A percentile compares a stretch with the other conserved stretches of the same genome.
These are phyloP conservation scores for Parasteatoda lunata DNA, from an alignment of 2,888 invertebrate genomes.

Conservation along the genomic window DNA sequence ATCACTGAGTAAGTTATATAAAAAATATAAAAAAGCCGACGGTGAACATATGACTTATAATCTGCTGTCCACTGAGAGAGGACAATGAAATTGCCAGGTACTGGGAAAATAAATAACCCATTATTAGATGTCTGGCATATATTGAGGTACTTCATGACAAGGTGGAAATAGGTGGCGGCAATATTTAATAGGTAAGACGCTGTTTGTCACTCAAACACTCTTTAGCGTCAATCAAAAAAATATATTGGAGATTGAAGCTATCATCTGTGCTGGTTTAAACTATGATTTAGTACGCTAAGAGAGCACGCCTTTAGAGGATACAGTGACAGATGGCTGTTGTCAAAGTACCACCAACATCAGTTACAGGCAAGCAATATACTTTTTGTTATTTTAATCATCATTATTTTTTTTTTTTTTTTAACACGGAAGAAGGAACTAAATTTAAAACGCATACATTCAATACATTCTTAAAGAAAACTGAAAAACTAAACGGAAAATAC, in stretches of 20 bases:
- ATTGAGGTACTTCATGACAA: conserved; percentile 9
- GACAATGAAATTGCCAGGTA: conserved; percentile 52
- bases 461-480: no score
- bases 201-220: conserved; percentile 59
- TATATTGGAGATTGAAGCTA: not conserved
- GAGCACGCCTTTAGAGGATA: no score
- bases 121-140: conserved; percentile 42
- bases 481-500: no score
- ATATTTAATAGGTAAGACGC: conserved; percentile 42
- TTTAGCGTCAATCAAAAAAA: conserved; percentile 20
- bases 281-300: not conserved
- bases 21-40: not conserved
- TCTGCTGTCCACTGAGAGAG: conserved; percentile 6
- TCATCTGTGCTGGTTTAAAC: not conserved
- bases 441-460: no score
- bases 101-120: conserved; percentile 11
- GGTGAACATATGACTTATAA: not conserved
- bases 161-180: conserved; percentile 15
- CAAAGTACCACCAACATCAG: no score
- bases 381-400: no score
- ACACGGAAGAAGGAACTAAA: no score
- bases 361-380: no score
- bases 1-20: not conserved
- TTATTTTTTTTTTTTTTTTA: no score
- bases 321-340: no score